phyloP scores from a whole-genome alignment of 1,140 invertebrate species.

The Apis mellifera region DNA sequence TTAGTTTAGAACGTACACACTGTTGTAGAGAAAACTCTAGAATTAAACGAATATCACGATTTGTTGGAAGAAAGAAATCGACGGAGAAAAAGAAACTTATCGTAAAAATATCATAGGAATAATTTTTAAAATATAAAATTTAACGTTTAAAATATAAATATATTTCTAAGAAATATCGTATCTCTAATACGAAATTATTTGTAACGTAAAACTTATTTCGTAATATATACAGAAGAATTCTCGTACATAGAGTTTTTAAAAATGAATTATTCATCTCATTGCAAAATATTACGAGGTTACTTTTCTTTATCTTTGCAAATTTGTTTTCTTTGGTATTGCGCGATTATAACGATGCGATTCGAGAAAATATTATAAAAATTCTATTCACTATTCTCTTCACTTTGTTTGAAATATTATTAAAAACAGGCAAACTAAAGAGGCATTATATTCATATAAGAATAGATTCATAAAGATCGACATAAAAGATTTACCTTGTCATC shows the following conservation, averaged over 20 bases:
- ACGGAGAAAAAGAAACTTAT: not conserved
- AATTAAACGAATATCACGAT: not conserved
- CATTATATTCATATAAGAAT: not conserved
- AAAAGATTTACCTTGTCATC: not conserved
- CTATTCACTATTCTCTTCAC: conserved; percentile 10
- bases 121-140: no score
- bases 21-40: no score
- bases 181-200: not conserved
- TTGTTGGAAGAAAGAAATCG: not conserved
- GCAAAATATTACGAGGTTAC: no score
- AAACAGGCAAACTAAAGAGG: not conserved
- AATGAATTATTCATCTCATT: no score
- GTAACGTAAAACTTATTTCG: not conserved
- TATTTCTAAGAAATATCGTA: no score
- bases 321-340: no score
- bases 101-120: no score
- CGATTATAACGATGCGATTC: no score
- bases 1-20: not conserved
- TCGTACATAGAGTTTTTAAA: not conserved
- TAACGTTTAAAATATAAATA: no score
- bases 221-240: not conserved
- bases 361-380: no score
- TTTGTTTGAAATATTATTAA: not conserved
- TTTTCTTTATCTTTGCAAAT: no score
- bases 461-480: not conserved